phyloP scores from a whole-genome alignment of 2,797 vertebrate genomes.

The Sternarchorhynchus goeldii region DNA sequence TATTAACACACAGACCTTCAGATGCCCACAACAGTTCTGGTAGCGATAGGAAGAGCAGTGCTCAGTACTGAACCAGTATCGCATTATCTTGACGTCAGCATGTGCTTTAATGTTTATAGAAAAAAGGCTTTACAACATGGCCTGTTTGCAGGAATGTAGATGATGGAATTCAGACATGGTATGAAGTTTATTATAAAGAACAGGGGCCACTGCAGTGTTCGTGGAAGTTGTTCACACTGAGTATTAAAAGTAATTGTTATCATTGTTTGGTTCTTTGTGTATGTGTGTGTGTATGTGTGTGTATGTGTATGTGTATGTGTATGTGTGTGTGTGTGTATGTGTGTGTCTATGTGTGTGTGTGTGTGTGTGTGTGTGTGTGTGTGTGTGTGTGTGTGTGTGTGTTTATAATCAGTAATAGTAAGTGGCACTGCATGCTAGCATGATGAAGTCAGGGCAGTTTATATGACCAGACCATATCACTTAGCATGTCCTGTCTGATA shows the following conservation, averaged over 20 bases:
- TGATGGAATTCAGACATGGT: too few relatives aligned
- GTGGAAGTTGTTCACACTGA: background rate
- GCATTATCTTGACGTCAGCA: too few relatives aligned
- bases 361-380: too few relatives aligned
- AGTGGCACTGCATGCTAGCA: constrained; percentile 64
- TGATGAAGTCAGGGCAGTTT: constrained; percentile 67
- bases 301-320: constrained; percentile 35
- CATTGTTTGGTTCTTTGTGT: background rate
- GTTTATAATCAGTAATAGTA: constrained; percentile 60
- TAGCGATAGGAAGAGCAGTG: constrained; percentile 39
- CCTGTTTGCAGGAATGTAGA: too few relatives aligned
- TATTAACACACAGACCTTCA: constrained; percentile 66
- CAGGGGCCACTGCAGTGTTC: background rate
- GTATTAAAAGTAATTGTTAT: background rate
- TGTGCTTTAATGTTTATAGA: too few relatives aligned
- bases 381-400: constrained; percentile 19
- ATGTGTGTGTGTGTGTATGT: background rate
- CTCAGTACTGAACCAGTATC: too few relatives aligned
- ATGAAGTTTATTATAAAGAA: background rate
- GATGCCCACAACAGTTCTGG: constrained; percentile 42
- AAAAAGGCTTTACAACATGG: too few relatives aligned
- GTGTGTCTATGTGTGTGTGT: too few relatives aligned
- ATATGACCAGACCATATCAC: constrained; percentile 61
- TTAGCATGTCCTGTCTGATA: constrained; percentile 63
- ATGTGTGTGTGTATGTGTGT: too few relatives aligned